phyloP scores from a whole-genome alignment of 2,113 vertebrate genomes.

The Oxyruncus cristatus region DNA sequence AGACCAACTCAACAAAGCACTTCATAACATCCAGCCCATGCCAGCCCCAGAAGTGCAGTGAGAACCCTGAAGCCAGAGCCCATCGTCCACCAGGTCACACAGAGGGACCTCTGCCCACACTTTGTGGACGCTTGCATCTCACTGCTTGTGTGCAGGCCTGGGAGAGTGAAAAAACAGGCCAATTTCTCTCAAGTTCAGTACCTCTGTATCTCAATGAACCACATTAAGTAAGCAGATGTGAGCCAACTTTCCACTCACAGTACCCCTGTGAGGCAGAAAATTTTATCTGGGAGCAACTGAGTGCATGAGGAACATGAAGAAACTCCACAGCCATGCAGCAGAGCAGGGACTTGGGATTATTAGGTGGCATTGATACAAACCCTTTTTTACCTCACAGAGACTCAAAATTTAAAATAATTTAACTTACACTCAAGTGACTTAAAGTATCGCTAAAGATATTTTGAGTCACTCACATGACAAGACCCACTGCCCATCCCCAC shows the following conservation, averaged over 20 bases:
- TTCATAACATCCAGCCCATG: not conserved
- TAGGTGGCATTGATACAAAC: not conserved
- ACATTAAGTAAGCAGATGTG: not conserved
- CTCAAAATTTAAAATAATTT: not conserved
- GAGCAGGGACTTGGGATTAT: not conserved
- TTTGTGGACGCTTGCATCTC: not conserved
- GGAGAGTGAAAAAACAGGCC: not conserved
- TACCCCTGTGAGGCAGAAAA: not conserved
- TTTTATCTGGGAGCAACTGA: not conserved
- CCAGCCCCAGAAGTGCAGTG: not conserved
- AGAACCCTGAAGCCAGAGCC: not conserved
- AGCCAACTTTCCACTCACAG: not conserved
- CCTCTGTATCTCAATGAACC: rapidly evolving
- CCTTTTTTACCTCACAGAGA: not conserved
- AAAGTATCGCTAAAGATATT: not conserved
- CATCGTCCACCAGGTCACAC: rapidly evolving
- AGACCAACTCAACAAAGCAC: not conserved
- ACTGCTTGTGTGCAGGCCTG: not conserved
- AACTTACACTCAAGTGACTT: not conserved
- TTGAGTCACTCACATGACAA: not conserved
- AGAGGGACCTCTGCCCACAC: not conserved
- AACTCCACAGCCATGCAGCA: not conserved
- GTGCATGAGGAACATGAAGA: not conserved
- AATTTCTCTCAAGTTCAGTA: not conserved
- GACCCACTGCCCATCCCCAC: not conserved